Evolutionary conservation across 2,113 vertebrate genomes (phyloP).

Genomic region (Podilymbus podiceps): DNA sequence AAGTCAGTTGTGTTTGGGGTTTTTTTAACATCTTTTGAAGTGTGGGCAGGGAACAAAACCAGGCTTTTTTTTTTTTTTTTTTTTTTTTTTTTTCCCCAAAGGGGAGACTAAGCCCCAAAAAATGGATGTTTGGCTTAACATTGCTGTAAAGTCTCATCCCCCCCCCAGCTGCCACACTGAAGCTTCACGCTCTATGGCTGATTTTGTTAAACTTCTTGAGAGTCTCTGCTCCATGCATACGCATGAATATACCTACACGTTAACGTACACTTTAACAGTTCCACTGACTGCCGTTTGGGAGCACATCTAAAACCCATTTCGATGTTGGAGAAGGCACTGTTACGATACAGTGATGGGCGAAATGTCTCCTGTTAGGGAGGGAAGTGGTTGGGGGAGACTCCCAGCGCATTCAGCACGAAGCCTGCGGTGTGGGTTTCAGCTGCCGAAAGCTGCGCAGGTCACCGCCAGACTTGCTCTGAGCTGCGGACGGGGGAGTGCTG

Average conservation of each 20-base stretch:
- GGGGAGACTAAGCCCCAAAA: not conserved
- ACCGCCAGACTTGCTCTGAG: not conserved
- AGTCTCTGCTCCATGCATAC: not conserved
- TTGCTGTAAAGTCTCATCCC: not conserved
- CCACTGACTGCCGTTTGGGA: not conserved
- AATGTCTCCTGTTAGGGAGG: not conserved
- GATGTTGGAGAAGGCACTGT: not conserved
- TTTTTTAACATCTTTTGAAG: not conserved
- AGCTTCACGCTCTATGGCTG: fast-evolving
- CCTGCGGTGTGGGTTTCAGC: not conserved
- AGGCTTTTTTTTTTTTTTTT: not conserved
- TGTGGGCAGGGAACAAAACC: not conserved
- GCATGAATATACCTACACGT: not conserved
- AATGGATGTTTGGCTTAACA: not conserved
- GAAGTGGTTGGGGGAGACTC: not conserved
- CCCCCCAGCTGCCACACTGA: not conserved
- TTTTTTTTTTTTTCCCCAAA: no score
- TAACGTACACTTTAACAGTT: not conserved
- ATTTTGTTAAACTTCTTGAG: not conserved
- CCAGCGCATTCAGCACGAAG: not conserved
- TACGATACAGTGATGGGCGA: fast-evolving
- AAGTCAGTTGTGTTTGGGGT: not conserved
- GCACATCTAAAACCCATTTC: not conserved
- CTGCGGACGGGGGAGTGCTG: not conserved
- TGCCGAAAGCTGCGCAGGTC: not conserved